Evolutionary conservation across 2,888 invertebrate species (phyloP), one percentile per base, ranked within the genome.

Genomic region (Arge pagana): DNA sequence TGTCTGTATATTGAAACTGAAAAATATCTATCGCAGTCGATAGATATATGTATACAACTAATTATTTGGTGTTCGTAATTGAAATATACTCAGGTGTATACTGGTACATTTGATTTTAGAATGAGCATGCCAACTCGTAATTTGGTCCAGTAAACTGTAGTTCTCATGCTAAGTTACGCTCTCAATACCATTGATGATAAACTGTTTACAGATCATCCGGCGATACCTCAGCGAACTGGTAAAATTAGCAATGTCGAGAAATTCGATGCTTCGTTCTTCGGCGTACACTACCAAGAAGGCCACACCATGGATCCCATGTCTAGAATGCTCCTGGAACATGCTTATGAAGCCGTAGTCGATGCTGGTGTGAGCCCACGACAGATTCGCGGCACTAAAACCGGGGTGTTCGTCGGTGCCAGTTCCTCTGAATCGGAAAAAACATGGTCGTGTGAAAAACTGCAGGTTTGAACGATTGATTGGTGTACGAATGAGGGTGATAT

Each of bases 271-370:
- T 83, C 85, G 0, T 89, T 88, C 76, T 89, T 89, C 70, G 88
- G 88, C 0, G 84, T 89, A 18, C 86, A 48, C 26, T 31, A 26
- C 60, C 87, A 87, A 60, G 89, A 90, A 68, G 87, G 87, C 0
- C 85, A 88, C 63, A 84, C 85, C 43, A 85, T 90, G 83, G 88
- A 90, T 69, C 89, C 90, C 0, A 88, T 89, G 81, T 85, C 89
- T 61, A 81, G 92, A 56, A 82, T 91, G 52, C 76, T 93, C 43
- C 78, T 92, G 59, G 93, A 90, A 74, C 84, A 85, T 50, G 85
- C 89, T 0, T 89, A 88, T 66, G 92, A 91, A 74, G 88, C 88
- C 50, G 83, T 90, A 13, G 74, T 70, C 21, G 71, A 71, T 23
- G 70, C 71, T 3, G 81, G 81, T 21, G 58, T 85, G 11, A 87